Evolutionary conservation across 2,113 vertebrate species (phyloP), one percentile per base, ranked within the genome.

Genomic region (Megalops atlanticus): DNA sequence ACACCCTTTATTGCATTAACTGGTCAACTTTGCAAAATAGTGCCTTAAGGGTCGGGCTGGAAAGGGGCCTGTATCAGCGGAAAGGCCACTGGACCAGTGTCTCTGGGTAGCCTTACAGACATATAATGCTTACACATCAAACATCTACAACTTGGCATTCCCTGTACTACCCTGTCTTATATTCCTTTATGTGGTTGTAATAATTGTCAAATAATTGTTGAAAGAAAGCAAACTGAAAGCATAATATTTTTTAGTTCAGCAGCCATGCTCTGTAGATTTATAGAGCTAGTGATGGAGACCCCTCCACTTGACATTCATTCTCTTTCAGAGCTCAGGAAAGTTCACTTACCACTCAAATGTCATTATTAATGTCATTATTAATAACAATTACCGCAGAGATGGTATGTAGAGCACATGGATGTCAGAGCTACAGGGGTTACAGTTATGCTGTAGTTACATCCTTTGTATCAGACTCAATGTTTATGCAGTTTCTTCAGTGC

Each of bases 351-450:
- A 8, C 71, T 52, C 35, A 52, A 80, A 73, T 38, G 45, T 80
- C 79, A 80, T 43, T 38, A 80, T 80, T 54, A n/a, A n/a, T n/a
- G n/a, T n/a, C 79, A 54, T n/a, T 38, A 80, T 80, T 54, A 73
- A 76, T 74, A 74, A 58, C 45, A 31, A 36, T 33, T 31, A 41
- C 38, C 24, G 49, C 71, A 74, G 70, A 6, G n/a, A n/a, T 31
- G 71, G 18, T 21, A 10, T 31, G 31, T 21, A 31, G 45, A 58
- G 35, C 5, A 36, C n/a, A 40, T 35, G 15, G 35, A 41, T 74
- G 71, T 58, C n/a, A 15, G 69, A 38, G 69, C 15, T 27, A 12
- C 45, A 40, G 71, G 68, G 69, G 40, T 18, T 18, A 18, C 33
- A 52, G 47, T 15, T n/a, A n/a, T n/a, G n/a, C n/a, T 72, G 70